Conservation (phyloP, 1,140 invertebrate genomes). For the Helicorthomorpha holstii region DNA sequence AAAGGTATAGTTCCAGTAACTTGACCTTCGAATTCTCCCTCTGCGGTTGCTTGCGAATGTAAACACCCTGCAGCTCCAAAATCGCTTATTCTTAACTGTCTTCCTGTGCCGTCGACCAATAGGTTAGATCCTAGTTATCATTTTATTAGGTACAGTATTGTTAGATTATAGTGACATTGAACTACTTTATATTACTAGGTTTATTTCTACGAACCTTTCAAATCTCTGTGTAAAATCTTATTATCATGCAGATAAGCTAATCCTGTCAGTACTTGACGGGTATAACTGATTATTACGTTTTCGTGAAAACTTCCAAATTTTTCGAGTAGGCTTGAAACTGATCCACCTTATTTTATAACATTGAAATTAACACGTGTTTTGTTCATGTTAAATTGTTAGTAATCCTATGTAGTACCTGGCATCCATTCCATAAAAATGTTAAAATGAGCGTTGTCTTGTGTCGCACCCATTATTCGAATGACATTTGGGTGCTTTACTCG, state of each 20-base stretch:
- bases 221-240: constrained; percentile 32
- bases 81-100: constrained; percentile 30
- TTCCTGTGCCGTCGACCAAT: constrained; percentile 32
- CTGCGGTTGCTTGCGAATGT: constrained; percentile 25
- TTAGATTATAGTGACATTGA: too few relatives aligned
- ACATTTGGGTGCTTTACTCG: constrained; percentile 30
- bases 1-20: constrained; percentile 34
- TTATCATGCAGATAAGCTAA: constrained; percentile 33
- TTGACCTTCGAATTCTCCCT: constrained; percentile 33
- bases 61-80: constrained; percentile 32
- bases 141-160: too few relatives aligned
- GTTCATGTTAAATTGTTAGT: neutral
- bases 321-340: constrained; percentile 27
- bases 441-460: constrained; percentile 27
- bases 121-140: constrained; percentile 35
- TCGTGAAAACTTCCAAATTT: constrained; percentile 31
- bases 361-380: neutral
- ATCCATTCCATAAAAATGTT: constrained; percentile 38
- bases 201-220: constrained; percentile 28
- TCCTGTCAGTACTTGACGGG: constrained; percentile 27
- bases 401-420: constrained; percentile 21
- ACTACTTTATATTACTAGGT: too few relatives aligned
- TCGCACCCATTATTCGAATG: constrained; percentile 30
- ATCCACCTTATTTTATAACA: constrained; percentile 28
- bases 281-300: constrained; percentile 27